Percentiles rank a stretch among this genome's conserved stretches.
These are phyloP conservation scores for Morone chrysops DNA, from an alignment of 2,113 vertebrate species.

Conservation along the genomic window DNA sequence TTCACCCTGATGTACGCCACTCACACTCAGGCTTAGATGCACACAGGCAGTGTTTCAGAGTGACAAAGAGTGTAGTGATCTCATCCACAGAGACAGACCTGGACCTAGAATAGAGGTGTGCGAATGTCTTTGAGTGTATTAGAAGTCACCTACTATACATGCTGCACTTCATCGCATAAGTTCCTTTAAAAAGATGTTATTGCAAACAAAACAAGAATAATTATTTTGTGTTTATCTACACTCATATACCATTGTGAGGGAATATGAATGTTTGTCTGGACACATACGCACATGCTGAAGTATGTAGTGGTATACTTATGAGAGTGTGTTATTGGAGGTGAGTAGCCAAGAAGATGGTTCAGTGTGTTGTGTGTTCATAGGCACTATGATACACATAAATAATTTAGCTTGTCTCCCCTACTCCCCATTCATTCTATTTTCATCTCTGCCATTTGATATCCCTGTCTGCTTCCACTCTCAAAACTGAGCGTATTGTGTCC, in stretches of 20 bases:
- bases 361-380: constrained; percentile 64
- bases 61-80: constrained; percentile 69
- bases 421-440: constrained; percentile 78
- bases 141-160: constrained; percentile 35
- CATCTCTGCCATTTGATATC: constrained; percentile 80
- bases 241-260: background rate
- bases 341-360: constrained; percentile 64
- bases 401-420: constrained; percentile 63
- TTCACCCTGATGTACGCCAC: constrained; percentile 56
- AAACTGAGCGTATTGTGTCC: constrained; percentile 58
- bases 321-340: constrained; percentile 61
- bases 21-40: constrained; percentile 51
- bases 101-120: constrained; percentile 50
- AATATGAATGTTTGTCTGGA: constrained; percentile 27
- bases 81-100: constrained; percentile 71
- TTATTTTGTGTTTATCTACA: constrained; percentile 2
- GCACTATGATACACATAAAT: constrained; percentile 79
- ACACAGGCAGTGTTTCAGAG: constrained; percentile 56
- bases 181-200: constrained; percentile 4
- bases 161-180: constrained; percentile 35
- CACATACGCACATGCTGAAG: constrained; percentile 31
- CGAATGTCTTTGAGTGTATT: constrained; percentile 20
- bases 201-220: constrained; percentile 19
- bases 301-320: constrained; percentile 48
- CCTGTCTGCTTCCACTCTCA: constrained; percentile 66